Conservation (phyloP, 2,797 vertebrate species). For the Myotis pilosus region DNA sequence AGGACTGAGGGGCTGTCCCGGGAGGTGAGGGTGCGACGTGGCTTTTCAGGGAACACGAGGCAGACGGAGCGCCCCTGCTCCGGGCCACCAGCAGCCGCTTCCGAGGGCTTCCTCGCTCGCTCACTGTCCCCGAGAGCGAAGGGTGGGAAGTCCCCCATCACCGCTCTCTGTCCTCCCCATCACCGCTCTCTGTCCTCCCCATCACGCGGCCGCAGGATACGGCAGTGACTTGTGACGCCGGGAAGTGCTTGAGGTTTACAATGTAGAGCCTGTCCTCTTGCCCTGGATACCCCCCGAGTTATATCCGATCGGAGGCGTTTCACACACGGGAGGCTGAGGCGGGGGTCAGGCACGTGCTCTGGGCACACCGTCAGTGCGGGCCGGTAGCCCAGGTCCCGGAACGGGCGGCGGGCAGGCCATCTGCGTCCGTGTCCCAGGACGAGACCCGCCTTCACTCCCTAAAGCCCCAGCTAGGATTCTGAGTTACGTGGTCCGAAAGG, state of each 20-base stretch:
- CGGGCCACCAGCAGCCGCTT: background rate
- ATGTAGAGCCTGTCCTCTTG: background rate
- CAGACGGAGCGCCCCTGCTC: fast-evolving
- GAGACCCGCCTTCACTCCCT: background rate
- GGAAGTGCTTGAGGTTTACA: background rate
- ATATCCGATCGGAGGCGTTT: background rate
- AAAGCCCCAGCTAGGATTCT: background rate
- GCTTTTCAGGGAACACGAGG: background rate
- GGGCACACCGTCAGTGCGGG: background rate
- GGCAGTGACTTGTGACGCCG: background rate
- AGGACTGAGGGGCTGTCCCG: fast-evolving
- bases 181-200: fast-evolving
- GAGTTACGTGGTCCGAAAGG: background rate
- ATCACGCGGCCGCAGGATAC: background rate
- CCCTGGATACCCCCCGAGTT: background rate
- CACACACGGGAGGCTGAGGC: background rate
- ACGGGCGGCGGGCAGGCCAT: fast-evolving
- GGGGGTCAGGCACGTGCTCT: background rate
- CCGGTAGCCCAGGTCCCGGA: fast-evolving
- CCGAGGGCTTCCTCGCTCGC: background rate
- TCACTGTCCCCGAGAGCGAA: background rate
- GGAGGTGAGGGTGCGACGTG: background rate
- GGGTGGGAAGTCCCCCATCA: fast-evolving
- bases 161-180: fast-evolving
- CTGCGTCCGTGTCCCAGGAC: too few species aligned